Percentiles rank a stretch among this genome's conserved stretches.
These are phyloP conservation scores for Axea sp. DNA, from an alignment of 2,888 invertebrate species.

Conservation along the genomic window DNA sequence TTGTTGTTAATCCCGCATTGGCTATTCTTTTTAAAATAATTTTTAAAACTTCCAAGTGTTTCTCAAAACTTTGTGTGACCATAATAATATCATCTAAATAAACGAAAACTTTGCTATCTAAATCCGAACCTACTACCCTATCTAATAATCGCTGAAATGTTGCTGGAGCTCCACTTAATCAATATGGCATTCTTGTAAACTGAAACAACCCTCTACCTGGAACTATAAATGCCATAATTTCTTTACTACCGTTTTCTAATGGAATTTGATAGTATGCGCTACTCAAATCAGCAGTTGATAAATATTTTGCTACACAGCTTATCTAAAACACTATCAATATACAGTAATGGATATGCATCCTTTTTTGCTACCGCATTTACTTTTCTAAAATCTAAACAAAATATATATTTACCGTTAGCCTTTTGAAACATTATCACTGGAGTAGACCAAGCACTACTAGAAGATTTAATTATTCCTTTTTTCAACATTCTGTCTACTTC, in stretches of 20 bases:
- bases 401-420: conserved; percentile 14
- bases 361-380: conserved; percentile 18
- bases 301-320: conserved; percentile 15
- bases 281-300: conserved; percentile 23
- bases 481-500: neutral
- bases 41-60: conserved; percentile 19
- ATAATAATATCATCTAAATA: conserved; percentile 39
- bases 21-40: conserved; percentile 19
- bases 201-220: conserved; percentile 26
- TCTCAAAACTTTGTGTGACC: conserved; percentile 28
- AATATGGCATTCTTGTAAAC: conserved; percentile 17
- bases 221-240: conserved; percentile 25
- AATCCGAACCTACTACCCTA: conserved; percentile 3
- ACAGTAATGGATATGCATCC: conserved; percentile 30
- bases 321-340: conserved; percentile 27
- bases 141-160: conserved; percentile 30
- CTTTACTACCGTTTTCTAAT: conserved; percentile 20
- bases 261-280: conserved; percentile 22
- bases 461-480: conserved; percentile 9
- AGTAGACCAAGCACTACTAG: conserved; percentile 35
- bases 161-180: conserved; percentile 25
- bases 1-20: conserved; percentile 11
- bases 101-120: conserved; percentile 23
- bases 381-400: conserved; percentile 36
- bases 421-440: conserved; percentile 26